Conservation (phyloP, 1,140 invertebrate species). For the Drosophila bocqueti region DNA sequence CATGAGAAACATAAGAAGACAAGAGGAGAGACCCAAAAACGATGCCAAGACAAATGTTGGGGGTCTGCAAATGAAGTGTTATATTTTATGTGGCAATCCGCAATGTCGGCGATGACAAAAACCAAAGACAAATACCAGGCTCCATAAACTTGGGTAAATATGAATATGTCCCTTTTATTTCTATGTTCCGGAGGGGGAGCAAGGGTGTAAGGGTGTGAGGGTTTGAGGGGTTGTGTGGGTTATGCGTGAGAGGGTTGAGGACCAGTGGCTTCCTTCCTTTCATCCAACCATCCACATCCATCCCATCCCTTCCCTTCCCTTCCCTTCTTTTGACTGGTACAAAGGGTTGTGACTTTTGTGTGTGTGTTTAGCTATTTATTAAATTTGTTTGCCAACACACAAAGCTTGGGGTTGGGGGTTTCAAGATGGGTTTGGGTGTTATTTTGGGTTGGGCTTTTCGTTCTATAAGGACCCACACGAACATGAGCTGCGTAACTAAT, state of each 20-base stretch:
- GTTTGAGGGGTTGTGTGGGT: background rate
- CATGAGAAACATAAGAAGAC: background rate
- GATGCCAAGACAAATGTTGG: constrained; percentile 21
- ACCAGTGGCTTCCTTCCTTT: constrained; percentile 27
- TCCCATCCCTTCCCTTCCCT: background rate
- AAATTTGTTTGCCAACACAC: constrained; percentile 76
- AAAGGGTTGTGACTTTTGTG: constrained; percentile 80
- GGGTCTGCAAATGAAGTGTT: constrained; percentile 76
- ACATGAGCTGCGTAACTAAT: constrained; percentile 83
- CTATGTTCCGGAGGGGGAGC: background rate
- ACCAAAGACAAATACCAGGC: constrained; percentile 64
- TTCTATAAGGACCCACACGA: constrained; percentile 47
- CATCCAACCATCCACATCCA: background rate
- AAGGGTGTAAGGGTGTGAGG: too few species aligned
- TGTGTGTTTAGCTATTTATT: constrained; percentile 79
- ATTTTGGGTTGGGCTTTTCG: background rate
- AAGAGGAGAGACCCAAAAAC: constrained; percentile 4
- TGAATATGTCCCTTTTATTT: constrained; percentile 62
- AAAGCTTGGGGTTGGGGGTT: background rate
- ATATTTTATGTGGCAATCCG: constrained; percentile 76
- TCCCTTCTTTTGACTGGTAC: constrained; percentile 10
- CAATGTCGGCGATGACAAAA: constrained; percentile 50
- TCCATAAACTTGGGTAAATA: constrained; percentile 80
- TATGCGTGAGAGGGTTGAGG: constrained; percentile 17
- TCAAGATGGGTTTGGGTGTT: background rate